Evolutionary conservation across 2,113 vertebrate species (phyloP).

Genomic region (Macrotus californicus): DNA sequence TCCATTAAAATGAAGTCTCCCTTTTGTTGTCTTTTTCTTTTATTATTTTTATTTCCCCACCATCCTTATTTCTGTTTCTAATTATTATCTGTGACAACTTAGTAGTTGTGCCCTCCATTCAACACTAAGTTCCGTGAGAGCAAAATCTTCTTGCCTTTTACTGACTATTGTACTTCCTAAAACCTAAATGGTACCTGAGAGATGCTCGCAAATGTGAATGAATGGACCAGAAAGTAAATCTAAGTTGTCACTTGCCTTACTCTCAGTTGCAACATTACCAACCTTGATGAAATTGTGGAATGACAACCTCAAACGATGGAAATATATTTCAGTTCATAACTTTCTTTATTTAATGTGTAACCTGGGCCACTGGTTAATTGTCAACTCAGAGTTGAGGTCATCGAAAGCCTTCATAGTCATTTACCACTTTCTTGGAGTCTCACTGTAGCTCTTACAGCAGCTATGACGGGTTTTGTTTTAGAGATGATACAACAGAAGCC

Average conservation of each 20-base stretch:
- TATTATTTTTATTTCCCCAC: background rate
- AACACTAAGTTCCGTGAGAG: background rate
- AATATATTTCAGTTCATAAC: background rate
- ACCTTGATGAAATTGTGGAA: background rate
- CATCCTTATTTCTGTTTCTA: background rate
- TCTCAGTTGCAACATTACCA: background rate
- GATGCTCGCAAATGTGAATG: background rate
- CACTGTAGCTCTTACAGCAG: background rate
- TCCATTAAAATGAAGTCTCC: background rate
- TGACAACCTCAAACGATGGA: background rate
- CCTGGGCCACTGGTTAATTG: background rate
- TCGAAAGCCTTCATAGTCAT: background rate
- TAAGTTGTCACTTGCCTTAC: background rate
- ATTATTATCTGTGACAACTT: background rate
- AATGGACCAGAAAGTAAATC: background rate
- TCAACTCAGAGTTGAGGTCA: background rate
- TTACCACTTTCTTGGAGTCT: background rate
- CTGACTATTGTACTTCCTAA: background rate
- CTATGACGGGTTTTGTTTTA: background rate
- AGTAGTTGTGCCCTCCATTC: background rate
- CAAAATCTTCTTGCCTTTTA: background rate
- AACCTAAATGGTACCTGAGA: background rate
- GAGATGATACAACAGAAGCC: background rate
- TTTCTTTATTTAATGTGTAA: slow-evolving; percentile 14
- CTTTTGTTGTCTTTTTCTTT: background rate